Percentiles rank a stretch among this genome's conserved stretches.
phyloP scores from a whole-genome alignment of 1,140 invertebrate species.

The Leptinotarsa undecemlineata region DNA sequence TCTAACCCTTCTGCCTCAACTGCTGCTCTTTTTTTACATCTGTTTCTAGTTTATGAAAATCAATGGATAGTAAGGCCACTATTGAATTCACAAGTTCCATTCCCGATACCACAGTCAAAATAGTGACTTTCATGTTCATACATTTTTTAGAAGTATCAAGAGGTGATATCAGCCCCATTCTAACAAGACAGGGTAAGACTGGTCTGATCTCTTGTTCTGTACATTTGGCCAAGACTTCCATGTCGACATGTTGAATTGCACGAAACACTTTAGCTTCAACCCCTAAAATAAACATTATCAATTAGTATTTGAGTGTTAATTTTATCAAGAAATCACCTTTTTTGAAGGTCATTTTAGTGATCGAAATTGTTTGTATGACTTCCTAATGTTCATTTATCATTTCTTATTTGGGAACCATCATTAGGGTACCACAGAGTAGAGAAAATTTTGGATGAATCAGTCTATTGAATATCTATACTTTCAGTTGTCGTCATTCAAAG shows the following conservation, averaged over 20 bases:
- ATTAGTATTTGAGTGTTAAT: neutral
- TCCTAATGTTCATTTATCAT: too few relatives aligned
- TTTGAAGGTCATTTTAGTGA: neutral
- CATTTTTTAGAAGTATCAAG: constrained; percentile 84
- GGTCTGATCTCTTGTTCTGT: constrained; percentile 78
- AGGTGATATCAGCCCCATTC: constrained; percentile 90
- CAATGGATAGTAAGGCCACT: constrained; percentile 89
- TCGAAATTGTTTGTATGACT: neutral
- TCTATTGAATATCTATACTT: too few relatives aligned
- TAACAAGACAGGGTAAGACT: constrained; percentile 87
- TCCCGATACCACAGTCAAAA: constrained; percentile 84
- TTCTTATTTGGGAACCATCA: too few relatives aligned
- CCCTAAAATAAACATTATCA: constrained; percentile 20
- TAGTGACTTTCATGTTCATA: constrained; percentile 81
- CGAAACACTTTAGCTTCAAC: constrained; percentile 70
- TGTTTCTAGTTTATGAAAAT: constrained; percentile 90
- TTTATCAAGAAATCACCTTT: constrained; percentile 3
- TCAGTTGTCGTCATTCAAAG: too few relatives aligned
- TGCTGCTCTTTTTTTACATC: constrained; percentile 93
- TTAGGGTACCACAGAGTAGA: too few relatives aligned
- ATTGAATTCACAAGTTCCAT: constrained; percentile 94
- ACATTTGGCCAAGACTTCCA: constrained; percentile 70
- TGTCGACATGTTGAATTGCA: constrained; percentile 79
- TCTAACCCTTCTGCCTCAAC: constrained; percentile 70
- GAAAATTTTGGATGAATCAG: too few relatives aligned